These are phyloP conservation scores for Oopsacas minuta DNA, from an alignment of 37 sponge, comb jelly and placozoan genomes.

Conservation along the genomic window DNA sequence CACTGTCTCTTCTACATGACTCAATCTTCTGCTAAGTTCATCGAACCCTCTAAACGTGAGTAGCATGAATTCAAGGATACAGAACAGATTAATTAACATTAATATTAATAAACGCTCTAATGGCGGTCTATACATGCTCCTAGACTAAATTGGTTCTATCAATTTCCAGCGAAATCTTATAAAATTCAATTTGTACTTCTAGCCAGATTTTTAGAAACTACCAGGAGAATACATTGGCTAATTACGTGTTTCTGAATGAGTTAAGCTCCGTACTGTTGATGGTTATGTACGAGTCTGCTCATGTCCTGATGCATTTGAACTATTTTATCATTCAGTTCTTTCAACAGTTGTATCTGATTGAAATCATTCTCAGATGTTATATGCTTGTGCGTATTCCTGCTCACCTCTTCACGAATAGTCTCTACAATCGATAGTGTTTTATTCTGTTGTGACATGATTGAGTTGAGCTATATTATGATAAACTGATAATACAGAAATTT, in stretches of 20 bases:
- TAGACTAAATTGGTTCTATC: no score
- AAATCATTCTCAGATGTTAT: neutral
- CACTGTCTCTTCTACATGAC: neutral
- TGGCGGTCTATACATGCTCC: no score
- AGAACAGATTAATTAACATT: no score
- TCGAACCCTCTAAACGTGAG: neutral
- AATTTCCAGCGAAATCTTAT: no score
- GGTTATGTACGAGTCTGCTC: neutral
- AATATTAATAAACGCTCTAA: no score
- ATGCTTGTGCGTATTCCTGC: neutral
- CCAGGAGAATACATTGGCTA: neutral
- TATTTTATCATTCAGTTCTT: neutral
- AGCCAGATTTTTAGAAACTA: neutral
- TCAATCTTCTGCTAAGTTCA: neutral
- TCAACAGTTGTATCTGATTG: neutral
- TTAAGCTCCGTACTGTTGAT: slow-evolving; percentile 18
- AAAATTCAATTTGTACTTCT: no score
- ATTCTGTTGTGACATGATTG: neutral
- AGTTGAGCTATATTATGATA: neutral
- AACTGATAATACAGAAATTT: neutral
- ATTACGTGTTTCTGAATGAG: slow-evolving; percentile 12
- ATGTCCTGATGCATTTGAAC: neutral
- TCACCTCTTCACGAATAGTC: neutral
- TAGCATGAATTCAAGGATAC: no score
- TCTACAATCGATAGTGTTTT: neutral